Base-by-base conservation (phyloP, 2,888 invertebrate species). In the Brachypterus glaber region DNA sequence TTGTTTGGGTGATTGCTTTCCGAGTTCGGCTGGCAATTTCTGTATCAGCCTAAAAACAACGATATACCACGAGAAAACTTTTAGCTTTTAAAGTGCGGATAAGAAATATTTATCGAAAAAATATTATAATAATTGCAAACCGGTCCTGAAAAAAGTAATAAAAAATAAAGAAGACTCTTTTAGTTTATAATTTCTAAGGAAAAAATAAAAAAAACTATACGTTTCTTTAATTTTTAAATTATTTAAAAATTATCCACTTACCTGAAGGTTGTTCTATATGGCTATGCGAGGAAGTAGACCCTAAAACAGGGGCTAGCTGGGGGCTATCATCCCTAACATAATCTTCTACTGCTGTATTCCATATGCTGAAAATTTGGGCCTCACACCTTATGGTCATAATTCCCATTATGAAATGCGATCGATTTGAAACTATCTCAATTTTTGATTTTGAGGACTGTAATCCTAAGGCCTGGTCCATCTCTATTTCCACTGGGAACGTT, bases 211-310 rank as follows among this genome's bases (percentile, higher is more conserved):
- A n/a, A n/a, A n/a, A n/a, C n/a, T n/a, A n/a, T n/a, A n/a, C n/a
- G n/a, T n/a, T n/a, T n/a, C n/a, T n/a, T n/a, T n/a, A n/a, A n/a
- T n/a, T n/a, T n/a, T n/a, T n/a, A n/a, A n/a, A n/a, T n/a, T n/a
- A n/a, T n/a, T n/a, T n/a, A n/a, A n/a, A n/a, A n/a, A n/a, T n/a
- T n/a, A n/a, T n/a, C n/a, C n/a, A n/a, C n/a, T n/a, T n/a, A 44
- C 40, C 44, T 40, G 33, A 42, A 45, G 47, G 47, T 38, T 54
- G 52, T 41, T 57, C 55, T 4, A 50, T 51, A 35, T 60, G 62
- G 40, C 59, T 62, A 35, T 64, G 66, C 17, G 64, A 64, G 12
- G 66, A 61, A 1, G 66, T 66, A 3, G 67, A 65, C 9, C 60
- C 59, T 33, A 63, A 44, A 31, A 61, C 62, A 8, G 63, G 59